These are phyloP conservation scores for Hirudinaria manillensis DNA, from an alignment of 2,888 invertebrate species.

Conservation along the genomic window DNA sequence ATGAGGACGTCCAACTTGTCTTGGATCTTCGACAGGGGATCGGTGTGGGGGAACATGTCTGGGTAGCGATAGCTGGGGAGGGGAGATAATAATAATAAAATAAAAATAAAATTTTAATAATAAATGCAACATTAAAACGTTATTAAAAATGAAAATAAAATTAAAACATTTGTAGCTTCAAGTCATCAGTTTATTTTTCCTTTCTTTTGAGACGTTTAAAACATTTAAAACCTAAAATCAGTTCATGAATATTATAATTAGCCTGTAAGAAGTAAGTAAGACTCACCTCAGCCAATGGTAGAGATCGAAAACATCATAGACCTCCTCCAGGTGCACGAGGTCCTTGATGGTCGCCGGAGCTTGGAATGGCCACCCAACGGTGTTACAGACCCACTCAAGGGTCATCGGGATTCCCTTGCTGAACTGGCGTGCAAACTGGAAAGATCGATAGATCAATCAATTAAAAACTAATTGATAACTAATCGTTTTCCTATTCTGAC, in stretches of 20 bases:
- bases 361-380: conserved; percentile 80
- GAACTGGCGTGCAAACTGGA: conserved; percentile 80
- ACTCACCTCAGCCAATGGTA: conserved; percentile 76
- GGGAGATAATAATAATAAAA: no score
- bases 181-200: no score
- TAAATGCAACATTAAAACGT: no score
- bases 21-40: conserved; percentile 74
- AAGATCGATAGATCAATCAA: conserved; percentile 32
- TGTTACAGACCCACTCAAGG: conserved; percentile 74
- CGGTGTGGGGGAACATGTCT: conserved; percentile 79
- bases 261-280: no score
- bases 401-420: conserved; percentile 76
- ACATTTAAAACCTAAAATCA: no score
- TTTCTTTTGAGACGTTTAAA: no score
- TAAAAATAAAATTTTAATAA: no score
- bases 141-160: no score
- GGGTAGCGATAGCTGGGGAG: conserved; percentile 74
- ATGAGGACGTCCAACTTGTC: conserved; percentile 79
- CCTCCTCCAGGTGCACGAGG: conserved; percentile 80
- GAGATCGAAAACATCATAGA: conserved; percentile 88
- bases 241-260: no score
- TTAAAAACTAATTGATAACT: no score
- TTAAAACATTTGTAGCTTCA: no score
- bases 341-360: conserved; percentile 75
- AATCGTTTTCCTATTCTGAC: no score